phyloP scores from a whole-genome alignment of 1,140 invertebrate species.

The Achatina immaculata region DNA sequence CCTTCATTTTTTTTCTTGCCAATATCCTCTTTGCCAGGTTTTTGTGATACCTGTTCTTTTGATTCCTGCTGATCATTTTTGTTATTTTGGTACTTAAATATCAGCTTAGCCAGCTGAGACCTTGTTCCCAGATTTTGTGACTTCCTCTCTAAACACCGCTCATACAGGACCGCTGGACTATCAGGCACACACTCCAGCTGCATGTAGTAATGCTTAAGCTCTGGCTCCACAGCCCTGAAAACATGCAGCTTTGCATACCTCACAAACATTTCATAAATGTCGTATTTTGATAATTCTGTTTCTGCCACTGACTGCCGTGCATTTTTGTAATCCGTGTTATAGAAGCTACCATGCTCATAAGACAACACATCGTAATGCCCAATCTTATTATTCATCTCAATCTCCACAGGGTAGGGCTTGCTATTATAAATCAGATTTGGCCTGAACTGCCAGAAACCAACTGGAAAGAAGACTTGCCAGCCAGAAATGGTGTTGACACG shows the following conservation, averaged over 20 bases:
- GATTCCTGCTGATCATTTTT: background rate
- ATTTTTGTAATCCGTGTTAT: conserved; percentile 82
- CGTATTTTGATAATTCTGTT: conserved; percentile 45
- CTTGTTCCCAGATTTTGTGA: conserved; percentile 65
- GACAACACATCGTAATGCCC: conserved; percentile 85
- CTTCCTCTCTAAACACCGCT: conserved; percentile 61
- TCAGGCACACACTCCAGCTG: conserved; percentile 65
- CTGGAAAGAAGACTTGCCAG: conserved; percentile 71
- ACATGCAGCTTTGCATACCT: conserved; percentile 75
- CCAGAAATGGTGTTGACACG: conserved; percentile 71
- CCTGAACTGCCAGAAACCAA: conserved; percentile 70
- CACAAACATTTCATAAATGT: conserved; percentile 79
- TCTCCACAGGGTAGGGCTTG: conserved; percentile 72
- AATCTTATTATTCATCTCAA: conserved; percentile 82
- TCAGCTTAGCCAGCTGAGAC: conserved; percentile 67
- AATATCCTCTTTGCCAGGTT: background rate
- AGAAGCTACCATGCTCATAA: conserved; percentile 84
- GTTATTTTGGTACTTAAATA: conserved; percentile 63
- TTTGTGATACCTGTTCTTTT: background rate
- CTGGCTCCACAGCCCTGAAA: conserved; percentile 81
- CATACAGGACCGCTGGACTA: conserved; percentile 49
- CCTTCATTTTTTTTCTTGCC: too few relatives aligned
- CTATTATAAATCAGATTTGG: conserved; percentile 68
- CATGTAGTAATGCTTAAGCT: conserved; percentile 76
- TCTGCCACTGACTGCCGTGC: conserved; percentile 75